Percentiles rank a stretch among this genome's conserved stretches.
Conservation (phyloP, 2,888 invertebrate species). For the Cetonia aurata region DNA sequence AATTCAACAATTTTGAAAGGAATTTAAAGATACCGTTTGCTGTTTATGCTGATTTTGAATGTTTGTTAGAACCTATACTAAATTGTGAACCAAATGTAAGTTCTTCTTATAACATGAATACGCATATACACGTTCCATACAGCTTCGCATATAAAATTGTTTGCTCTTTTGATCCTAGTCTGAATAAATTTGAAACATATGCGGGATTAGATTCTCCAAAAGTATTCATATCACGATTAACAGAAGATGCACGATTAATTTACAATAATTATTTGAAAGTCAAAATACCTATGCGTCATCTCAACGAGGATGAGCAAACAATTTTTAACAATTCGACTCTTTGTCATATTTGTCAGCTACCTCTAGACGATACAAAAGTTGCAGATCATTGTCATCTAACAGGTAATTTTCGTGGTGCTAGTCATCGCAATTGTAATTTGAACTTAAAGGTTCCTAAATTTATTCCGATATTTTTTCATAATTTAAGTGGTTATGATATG, state of each 20-base stretch:
- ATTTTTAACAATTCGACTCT: not conserved
- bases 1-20: not conserved
- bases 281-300: not conserved
- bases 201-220: constrained; percentile 33
- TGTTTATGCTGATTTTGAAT: constrained; percentile 25
- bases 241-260: constrained; percentile 30
- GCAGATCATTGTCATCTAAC: constrained; percentile 15
- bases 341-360: constrained; percentile 36
- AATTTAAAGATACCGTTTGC: constrained; percentile 42
- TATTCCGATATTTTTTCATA: constrained; percentile 49
- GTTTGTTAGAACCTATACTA: not conserved
- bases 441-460: constrained; percentile 44
- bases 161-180: constrained; percentile 14
- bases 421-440: constrained; percentile 47
- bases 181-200: constrained; percentile 39
- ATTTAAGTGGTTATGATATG: constrained; percentile 47
- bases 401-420: constrained; percentile 31
- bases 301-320: not conserved
- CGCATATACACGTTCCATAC: not conserved
- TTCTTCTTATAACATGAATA: not conserved
- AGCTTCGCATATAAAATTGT: constrained; percentile 28
- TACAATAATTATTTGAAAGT: constrained; percentile 11
- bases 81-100: no score
- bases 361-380: constrained; percentile 9
- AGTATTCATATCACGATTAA: constrained; percentile 25